Evolutionary conservation across 2,113 vertebrate genomes (phyloP), one percentile per base, ranked within the genome.

Genomic region (Gadus macrocephalus): DNA sequence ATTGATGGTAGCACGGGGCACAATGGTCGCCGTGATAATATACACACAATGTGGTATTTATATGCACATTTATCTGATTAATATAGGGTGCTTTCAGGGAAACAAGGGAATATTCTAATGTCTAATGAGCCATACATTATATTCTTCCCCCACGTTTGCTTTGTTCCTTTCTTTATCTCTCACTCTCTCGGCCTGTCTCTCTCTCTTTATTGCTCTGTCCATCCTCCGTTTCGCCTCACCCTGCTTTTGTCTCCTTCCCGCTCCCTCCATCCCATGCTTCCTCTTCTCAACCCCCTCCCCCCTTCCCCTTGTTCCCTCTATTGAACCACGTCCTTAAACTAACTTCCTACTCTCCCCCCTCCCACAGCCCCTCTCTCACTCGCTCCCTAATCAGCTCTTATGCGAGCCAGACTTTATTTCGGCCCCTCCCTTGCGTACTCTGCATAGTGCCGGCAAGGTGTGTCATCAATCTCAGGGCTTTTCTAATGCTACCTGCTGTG

Each of bases 381-480:
- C 42, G 1, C 42, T 49, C 42, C 7, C 42, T 49, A 49, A 49
- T 49, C 8, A 49, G 42, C 42, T 49, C 42, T 49, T 49, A 12
- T 49, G 42, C 42, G 42, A 9, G 42, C 42, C 42, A 49, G 42
- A 49, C 42, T 12, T 49, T 14, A 9, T 53, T 27, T 59, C 66
- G 53, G 12, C 16, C 15, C 55, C 15, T 58, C 55, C 20, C n/a
- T 58, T 16, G 55, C 55, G 55, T 68, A 70, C 72, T 81, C 69
- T 74, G 78, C 83, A 75, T 74, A 81, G 77, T 2, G 81, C 80
- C 55, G 73, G 86, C 79, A 74, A 78, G 83, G 73, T 69, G 73
- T 68, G 75, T 83, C 83, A 90, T 90, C 89, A 88, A 88, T 91
- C 87, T 80, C 53, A 79, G 42, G 76, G 38, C 72, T 68, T 75